Conservation (phyloP, 1,140 invertebrate genomes). For the Helicoverpa armigera region DNA sequence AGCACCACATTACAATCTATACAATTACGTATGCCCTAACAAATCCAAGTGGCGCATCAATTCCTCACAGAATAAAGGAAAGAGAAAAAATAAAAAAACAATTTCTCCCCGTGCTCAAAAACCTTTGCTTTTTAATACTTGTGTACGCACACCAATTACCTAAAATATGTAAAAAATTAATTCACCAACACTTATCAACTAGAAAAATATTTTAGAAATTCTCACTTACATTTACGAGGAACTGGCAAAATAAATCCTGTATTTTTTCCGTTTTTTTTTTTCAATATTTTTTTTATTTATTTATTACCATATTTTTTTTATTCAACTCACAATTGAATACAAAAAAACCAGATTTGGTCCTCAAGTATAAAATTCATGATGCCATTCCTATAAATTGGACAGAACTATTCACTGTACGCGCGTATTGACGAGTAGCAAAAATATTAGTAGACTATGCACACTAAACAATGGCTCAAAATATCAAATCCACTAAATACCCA, state of each 20-base stretch:
- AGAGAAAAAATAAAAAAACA: conserved; percentile 63
- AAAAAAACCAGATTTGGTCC: conserved; percentile 80
- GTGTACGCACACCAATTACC: conserved; percentile 65
- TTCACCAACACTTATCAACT: conserved; percentile 82
- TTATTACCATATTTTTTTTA: conserved; percentile 44
- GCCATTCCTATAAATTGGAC: conserved; percentile 83
- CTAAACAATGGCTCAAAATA: conserved; percentile 80
- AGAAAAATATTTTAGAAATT: conserved; percentile 86
- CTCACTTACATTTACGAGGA: conserved; percentile 86
- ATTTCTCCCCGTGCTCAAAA: conserved; percentile 55
- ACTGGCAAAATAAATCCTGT: conserved; percentile 86
- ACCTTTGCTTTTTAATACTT: conserved; percentile 73
- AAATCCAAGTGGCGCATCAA: conserved; percentile 68
- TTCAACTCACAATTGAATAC: conserved; percentile 66
- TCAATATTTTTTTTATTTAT: conserved; percentile 28
- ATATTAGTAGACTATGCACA: conserved; percentile 81
- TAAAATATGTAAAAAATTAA: conserved; percentile 79
- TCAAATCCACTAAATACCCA: conserved; percentile 81
- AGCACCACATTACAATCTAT: conserved; percentile 79
- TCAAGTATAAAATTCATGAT: conserved; percentile 82
- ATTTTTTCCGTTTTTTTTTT: conserved; percentile 61
- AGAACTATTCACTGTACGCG: conserved; percentile 69
- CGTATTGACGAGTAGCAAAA: conserved; percentile 82
- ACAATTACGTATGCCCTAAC: conserved; percentile 66
- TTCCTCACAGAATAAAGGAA: conserved; percentile 60